Conservation (phyloP, 2,113 vertebrate species). For the Pterocles gutturalis region DNA sequence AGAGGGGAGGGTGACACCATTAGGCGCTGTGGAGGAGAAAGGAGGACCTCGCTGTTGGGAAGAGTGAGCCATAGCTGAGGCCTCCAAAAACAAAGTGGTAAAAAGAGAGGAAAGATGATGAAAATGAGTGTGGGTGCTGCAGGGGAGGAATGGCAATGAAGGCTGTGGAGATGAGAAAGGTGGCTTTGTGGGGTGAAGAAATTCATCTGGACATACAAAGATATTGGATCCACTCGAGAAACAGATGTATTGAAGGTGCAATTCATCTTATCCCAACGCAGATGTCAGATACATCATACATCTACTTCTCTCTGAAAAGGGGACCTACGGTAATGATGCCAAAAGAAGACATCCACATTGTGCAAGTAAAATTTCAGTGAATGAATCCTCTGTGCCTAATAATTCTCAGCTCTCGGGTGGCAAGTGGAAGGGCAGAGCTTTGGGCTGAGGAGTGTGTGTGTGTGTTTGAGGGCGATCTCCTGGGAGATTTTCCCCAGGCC, state of each 20-base stretch:
- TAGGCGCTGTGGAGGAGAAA: not conserved
- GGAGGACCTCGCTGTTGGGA: not conserved
- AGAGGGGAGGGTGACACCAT: not conserved
- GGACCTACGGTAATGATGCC: not conserved
- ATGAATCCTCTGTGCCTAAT: not conserved
- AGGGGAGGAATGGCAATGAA: not conserved
- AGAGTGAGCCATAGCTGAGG: not conserved
- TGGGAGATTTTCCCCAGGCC: constrained; percentile 48
- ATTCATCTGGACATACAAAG: not conserved
- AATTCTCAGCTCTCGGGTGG: constrained; percentile 1
- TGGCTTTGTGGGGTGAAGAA: not conserved
- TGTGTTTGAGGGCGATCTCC: constrained; percentile 42
- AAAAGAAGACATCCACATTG: not conserved
- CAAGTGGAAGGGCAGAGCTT: not conserved
- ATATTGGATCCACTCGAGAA: not conserved
- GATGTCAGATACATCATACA: not conserved
- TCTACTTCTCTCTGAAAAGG: not conserved
- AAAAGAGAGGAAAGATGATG: not conserved
- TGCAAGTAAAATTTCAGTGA: not conserved
- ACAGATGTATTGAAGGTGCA: not conserved
- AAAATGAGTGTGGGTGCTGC: not conserved
- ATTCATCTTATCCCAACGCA: not conserved
- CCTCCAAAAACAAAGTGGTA: not conserved
- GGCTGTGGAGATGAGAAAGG: not conserved
- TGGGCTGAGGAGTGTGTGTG: not conserved